phyloP scores from a whole-genome alignment of 2,888 invertebrate genomes.

The Idaea straminata region DNA sequence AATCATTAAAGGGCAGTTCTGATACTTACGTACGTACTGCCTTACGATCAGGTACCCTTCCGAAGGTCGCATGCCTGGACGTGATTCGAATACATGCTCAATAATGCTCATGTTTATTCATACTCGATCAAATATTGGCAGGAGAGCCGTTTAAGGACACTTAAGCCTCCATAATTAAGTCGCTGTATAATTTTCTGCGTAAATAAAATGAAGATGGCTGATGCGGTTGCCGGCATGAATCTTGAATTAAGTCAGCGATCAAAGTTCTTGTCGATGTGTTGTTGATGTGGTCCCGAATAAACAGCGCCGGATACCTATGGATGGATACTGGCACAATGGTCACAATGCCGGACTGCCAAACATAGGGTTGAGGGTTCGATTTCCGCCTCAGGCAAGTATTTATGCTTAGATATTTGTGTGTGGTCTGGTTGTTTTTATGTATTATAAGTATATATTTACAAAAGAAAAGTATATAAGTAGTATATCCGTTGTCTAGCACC shows the following conservation, averaged over 20 bases:
- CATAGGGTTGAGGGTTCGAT: too few relatives aligned
- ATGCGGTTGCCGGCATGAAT: not conserved
- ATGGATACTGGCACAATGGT: too few relatives aligned
- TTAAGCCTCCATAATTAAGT: constrained; percentile 32
- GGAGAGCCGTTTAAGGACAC: constrained; percentile 24
- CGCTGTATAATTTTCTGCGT: constrained; percentile 29
- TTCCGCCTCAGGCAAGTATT: too few relatives aligned
- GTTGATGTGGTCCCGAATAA: not conserved
- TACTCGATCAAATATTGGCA: constrained; percentile 36
- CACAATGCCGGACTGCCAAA: too few relatives aligned
- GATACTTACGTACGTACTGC: constrained; percentile 6
- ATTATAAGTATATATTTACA: too few relatives aligned
- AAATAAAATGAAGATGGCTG: constrained; percentile 11
- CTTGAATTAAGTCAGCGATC: not conserved
- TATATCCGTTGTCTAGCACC: too few relatives aligned
- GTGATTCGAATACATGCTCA: constrained; percentile 34
- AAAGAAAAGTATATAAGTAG: too few relatives aligned
- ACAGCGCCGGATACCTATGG: too few relatives aligned
- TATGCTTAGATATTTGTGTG: too few relatives aligned
- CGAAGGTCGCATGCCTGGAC: constrained; percentile 48
- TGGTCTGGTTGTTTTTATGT: too few relatives aligned
- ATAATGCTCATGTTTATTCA: constrained; percentile 29
- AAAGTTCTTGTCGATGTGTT: not conserved
- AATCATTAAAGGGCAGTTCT: constrained; percentile 37
- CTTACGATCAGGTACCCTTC: constrained; percentile 33